Evolutionary conservation across 2,888 invertebrate species (phyloP).

Genomic region (Scelioninae gen. 1): DNA sequence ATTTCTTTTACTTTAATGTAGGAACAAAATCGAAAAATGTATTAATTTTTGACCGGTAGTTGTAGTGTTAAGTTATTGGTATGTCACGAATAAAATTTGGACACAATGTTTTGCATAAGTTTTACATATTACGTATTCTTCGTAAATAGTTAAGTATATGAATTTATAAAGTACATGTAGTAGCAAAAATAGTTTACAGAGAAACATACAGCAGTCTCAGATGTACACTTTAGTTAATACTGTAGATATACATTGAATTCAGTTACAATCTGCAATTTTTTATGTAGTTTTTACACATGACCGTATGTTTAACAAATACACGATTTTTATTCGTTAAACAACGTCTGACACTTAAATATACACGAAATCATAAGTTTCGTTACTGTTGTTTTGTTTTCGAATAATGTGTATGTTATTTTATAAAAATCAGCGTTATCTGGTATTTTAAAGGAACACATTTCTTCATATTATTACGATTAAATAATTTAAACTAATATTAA

Average conservation of each 20-base stretch:
- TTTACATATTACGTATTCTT: neutral
- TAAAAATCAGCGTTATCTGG: conserved; percentile 32
- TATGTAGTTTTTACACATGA: conserved; percentile 21
- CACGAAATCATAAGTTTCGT: neutral
- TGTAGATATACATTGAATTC: conserved; percentile 27
- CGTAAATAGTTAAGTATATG: conserved; percentile 16
- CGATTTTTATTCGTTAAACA: conserved; percentile 57
- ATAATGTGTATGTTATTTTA: neutral
- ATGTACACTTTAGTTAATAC: conserved; percentile 42
- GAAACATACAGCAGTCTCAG: conserved; percentile 39
- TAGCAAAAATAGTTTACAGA: conserved; percentile 52
- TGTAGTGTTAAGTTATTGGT: too few relatives aligned
- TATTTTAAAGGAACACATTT: conserved; percentile 6
- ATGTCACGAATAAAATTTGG: too few relatives aligned
- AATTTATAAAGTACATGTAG: conserved; percentile 39
- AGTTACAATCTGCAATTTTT: conserved; percentile 22
- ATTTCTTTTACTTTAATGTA: too few relatives aligned
- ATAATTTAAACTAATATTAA: too few relatives aligned
- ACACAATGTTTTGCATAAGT: too few relatives aligned
- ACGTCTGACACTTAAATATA: conserved; percentile 42
- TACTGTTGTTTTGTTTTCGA: neutral
- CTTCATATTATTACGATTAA: too few relatives aligned
- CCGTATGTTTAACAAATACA: conserved; percentile 44
- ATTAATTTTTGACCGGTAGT: too few relatives aligned
- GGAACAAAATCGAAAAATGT: too few relatives aligned